Evolutionary conservation across 2,113 vertebrate species (phyloP).

Genomic region (Pica pica): DNA sequence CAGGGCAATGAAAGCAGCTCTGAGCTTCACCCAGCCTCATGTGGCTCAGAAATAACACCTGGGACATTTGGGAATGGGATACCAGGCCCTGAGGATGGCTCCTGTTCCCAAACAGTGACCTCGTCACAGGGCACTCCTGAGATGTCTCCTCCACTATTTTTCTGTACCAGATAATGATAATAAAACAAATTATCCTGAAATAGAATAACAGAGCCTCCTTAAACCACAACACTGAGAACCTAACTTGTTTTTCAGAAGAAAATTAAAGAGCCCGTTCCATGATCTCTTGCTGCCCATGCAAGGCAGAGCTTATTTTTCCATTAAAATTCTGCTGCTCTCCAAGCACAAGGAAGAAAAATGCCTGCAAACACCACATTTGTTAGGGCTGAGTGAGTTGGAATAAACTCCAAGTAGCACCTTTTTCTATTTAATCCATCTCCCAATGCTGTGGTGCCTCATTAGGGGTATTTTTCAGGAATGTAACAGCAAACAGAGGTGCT

Average conservation of each 20-base stretch:
- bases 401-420: neutral
- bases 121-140: neutral
- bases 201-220: constrained; percentile 29
- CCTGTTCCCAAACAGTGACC: neutral
- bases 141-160: neutral
- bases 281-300: neutral
- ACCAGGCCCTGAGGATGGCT: neutral
- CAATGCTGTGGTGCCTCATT: neutral
- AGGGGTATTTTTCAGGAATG: neutral
- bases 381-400: neutral
- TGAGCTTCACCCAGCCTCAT: neutral
- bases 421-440: neutral
- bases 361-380: constrained; percentile 1
- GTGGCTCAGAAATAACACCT: neutral
- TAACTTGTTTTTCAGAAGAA: neutral
- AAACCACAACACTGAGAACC: constrained; percentile 18
- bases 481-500: neutral
- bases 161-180: neutral
- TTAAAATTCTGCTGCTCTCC: neutral
- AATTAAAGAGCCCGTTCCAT: neutral
- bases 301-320: constrained; percentile 18
- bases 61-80: accelerated
- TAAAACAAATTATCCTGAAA: neutral
- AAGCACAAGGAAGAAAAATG: neutral
- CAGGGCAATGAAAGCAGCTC: neutral